phyloP scores from a whole-genome alignment of 2,113 vertebrate species.

The Ifrita kowaldi region DNA sequence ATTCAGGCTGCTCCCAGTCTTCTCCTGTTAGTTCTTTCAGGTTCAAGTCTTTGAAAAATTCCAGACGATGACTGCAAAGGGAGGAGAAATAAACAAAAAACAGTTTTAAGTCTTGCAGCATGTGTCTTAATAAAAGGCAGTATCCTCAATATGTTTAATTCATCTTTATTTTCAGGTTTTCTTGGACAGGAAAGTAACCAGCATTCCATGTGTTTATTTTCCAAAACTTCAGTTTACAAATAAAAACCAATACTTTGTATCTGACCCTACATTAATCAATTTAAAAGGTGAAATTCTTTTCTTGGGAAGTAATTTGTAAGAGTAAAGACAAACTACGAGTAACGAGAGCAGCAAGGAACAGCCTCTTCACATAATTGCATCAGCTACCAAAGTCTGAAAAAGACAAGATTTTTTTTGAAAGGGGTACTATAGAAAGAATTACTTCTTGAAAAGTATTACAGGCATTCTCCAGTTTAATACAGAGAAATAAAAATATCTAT shows the following conservation, averaged over 20 bases:
- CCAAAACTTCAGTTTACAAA: not conserved
- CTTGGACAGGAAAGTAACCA: not conserved
- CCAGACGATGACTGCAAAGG: conserved; percentile 71
- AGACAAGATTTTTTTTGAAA: not conserved
- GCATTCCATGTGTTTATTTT: not conserved
- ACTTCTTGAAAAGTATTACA: not conserved
- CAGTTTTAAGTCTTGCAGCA: not conserved
- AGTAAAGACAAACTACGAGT: not conserved
- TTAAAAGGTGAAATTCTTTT: not conserved
- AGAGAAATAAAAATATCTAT: not conserved
- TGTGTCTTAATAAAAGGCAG: not conserved
- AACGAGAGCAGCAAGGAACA: not conserved
- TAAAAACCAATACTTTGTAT: not conserved
- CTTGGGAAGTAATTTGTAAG: not conserved
- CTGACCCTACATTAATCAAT: not conserved
- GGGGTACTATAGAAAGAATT: not conserved
- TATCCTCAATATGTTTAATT: not conserved
- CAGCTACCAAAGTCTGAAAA: not conserved
- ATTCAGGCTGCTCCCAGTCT: conserved; percentile 70
- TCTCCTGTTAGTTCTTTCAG: conserved; percentile 62
- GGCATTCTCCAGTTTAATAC: not conserved
- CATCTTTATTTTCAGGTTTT: not conserved
- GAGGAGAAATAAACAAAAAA: not conserved
- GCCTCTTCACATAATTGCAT: not conserved
- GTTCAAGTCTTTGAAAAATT: conserved; percentile 71